These are phyloP conservation scores for Cynopterus sphinx DNA, from an alignment of 2,797 vertebrate genomes.

Conservation along the genomic window DNA sequence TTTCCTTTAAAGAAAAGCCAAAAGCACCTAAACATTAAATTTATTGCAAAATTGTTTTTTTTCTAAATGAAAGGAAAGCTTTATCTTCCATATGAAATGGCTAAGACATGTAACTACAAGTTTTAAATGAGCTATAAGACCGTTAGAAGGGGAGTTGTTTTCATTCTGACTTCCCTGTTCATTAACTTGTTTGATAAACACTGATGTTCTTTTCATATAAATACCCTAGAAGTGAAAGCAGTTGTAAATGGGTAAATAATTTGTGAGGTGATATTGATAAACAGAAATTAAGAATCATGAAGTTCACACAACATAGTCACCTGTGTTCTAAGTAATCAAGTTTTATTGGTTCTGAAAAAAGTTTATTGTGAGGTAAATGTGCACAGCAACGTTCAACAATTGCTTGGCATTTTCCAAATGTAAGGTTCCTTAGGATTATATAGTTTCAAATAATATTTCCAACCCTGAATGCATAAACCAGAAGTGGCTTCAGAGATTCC, in stretches of 20 bases:
- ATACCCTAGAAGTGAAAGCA: constrained; percentile 26
- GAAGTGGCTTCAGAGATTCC: not conserved
- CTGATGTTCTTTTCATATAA: not conserved
- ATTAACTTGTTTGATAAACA: constrained; percentile 3
- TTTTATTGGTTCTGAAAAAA: not conserved
- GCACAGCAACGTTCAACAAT: not conserved
- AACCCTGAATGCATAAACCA: not conserved
- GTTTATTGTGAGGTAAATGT: not conserved
- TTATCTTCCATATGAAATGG: not conserved
- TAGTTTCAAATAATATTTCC: not conserved
- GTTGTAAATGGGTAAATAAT: constrained; percentile 35
- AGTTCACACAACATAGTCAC: not conserved
- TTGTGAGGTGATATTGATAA: not conserved
- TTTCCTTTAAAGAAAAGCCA: constrained; percentile 33
- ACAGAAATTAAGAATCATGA: not conserved
- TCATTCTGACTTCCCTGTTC: not conserved
- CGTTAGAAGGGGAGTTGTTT: not conserved
- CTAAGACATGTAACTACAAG: not conserved
- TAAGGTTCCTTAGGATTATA: not conserved
- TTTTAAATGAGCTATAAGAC: not conserved
- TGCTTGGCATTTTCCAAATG: not conserved
- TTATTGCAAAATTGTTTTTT: not conserved
- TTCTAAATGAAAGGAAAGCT: constrained; percentile 5
- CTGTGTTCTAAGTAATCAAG: not conserved
- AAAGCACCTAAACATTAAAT: not conserved